Conservation (phyloP, 1,140 invertebrate species). For the Mesaphorura yosii region DNA sequence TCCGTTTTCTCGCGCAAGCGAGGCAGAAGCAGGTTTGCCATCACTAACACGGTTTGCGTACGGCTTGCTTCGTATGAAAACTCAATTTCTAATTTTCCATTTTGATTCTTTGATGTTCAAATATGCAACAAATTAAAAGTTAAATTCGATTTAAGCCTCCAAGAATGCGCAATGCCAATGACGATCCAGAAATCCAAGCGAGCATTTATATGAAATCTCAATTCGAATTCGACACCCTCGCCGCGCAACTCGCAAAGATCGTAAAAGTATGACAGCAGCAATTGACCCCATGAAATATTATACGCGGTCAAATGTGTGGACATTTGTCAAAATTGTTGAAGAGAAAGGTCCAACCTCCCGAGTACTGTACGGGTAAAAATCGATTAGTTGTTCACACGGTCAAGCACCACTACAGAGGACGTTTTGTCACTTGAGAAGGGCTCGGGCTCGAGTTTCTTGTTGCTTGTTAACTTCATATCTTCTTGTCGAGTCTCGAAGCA, state of each 20-base stretch:
- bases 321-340: no score
- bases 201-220: no score
- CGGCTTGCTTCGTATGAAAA: background rate
- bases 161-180: background rate
- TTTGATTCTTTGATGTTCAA: background rate
- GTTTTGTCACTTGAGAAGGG: background rate
- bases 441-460: background rate
- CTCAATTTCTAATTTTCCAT: background rate
- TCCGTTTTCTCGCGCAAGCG: no score
- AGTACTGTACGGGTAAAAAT: background rate
- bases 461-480: background rate
- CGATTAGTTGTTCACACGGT: background rate
- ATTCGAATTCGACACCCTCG: background rate
- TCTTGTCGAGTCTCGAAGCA: background rate
- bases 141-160: background rate
- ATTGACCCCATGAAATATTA: background rate
- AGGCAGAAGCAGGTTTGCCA: no score
- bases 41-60: no score
- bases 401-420: background rate
- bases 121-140: background rate
- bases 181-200: no score
- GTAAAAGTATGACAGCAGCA: background rate
- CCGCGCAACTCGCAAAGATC: background rate
- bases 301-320: background rate
- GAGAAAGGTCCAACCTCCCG: no score